Conservation (phyloP, 2,888 invertebrate species). For the Scrobipalpa costella region DNA sequence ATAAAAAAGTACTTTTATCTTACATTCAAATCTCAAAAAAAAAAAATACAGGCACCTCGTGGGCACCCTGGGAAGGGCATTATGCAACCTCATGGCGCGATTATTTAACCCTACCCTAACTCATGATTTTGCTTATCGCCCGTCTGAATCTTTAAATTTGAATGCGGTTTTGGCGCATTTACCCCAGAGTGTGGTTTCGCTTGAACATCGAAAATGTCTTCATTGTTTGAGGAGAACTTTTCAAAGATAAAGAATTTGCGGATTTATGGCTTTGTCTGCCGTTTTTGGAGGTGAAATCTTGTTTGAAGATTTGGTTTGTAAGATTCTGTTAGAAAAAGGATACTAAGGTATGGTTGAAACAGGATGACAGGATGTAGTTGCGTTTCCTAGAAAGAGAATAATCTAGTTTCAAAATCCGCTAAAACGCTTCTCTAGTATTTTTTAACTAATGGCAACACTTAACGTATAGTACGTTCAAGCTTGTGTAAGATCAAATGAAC, state of each 20-base stretch:
- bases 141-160: conserved; percentile 73
- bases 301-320: neutral
- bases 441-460: too few relatives aligned
- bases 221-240: conserved; percentile 48
- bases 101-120: conserved; percentile 75
- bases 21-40: neutral
- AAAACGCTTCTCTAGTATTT: too few relatives aligned
- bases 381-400: too few relatives aligned
- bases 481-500: too few relatives aligned
- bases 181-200: conserved; percentile 27
- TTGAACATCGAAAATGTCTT: conserved; percentile 59
- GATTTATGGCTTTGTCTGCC: neutral
- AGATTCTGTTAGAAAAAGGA: too few relatives aligned
- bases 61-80: conserved; percentile 63
- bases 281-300: neutral
- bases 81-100: conserved; percentile 77
- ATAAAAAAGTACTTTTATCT: neutral
- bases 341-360: too few relatives aligned
- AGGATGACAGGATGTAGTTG: too few relatives aligned
- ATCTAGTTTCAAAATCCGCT: too few relatives aligned
- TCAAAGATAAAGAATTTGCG: neutral
- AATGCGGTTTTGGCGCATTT: conserved; percentile 70
- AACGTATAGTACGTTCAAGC: too few relatives aligned
- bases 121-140: conserved; percentile 78
- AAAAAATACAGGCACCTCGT: conserved; percentile 36